Evolutionary conservation across 2,113 vertebrate genomes (phyloP).

Genomic region (Pavo muticus): DNA sequence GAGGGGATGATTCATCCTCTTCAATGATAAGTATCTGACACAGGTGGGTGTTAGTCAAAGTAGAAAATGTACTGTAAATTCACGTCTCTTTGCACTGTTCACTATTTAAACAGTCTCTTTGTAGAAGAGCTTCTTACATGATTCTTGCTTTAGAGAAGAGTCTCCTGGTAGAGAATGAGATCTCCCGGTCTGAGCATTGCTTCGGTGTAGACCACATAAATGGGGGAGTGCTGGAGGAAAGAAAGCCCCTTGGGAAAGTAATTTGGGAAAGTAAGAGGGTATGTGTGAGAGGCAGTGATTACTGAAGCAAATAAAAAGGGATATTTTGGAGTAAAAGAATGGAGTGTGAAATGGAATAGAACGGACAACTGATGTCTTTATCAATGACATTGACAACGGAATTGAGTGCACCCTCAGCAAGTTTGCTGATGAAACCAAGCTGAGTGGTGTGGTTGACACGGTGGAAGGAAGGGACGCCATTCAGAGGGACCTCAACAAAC

Average conservation of each 20-base stretch:
- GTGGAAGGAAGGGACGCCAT: no score
- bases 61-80: constrained; percentile 58
- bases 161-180: background rate
- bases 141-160: background rate
- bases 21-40: constrained; percentile 48
- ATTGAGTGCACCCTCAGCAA: no score
- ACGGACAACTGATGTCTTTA: background rate
- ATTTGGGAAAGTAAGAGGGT: background rate
- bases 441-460: no score
- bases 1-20: constrained; percentile 37
- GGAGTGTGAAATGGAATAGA: background rate
- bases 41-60: constrained; percentile 64
- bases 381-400: no score
- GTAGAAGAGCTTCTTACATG: background rate
- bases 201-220: background rate
- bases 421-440: no score
- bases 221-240: background rate
- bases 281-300: background rate
- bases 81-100: constrained; percentile 35
- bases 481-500: no score
- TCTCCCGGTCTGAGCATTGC: background rate
- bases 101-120: background rate
- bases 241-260: background rate
- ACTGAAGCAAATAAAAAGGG: background rate
- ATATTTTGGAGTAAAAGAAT: background rate